Base-by-base conservation (phyloP, 2,888 invertebrate genomes). In the Ischnus inquisitorius region DNA sequence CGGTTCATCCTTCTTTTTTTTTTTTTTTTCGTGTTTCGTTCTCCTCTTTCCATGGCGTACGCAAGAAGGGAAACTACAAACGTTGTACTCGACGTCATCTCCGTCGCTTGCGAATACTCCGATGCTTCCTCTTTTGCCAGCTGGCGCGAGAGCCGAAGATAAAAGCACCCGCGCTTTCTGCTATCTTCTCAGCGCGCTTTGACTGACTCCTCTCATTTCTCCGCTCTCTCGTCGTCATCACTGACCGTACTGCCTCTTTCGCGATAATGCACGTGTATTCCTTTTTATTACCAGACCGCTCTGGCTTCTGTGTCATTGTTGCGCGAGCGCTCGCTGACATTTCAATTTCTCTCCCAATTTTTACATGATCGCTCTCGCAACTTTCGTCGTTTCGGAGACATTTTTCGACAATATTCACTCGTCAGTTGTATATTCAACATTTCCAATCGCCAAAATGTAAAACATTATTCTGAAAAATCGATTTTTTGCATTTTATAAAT, bases 261-360 rank as follows among this genome's bases (percentile, higher is more conserved):
- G 19, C 80, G 76, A 83, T 80, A 84, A 80, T 80, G 83, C 74
- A 78, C 51, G 54, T 67, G 60, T 77, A 77, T 64, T n/a, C n/a
- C 79, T 77, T 68, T 80, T 80, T 84, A 74, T 84, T 80, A 80
- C 72, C 60, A 43, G 41, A 14, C 34, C 65, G 43, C 46, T 16
- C 60, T n/a, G 60, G 43, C 60, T 79, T 25, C 25, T 16, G 22
- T 64, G 5, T 72, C 64, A 69, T 83, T 43, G 28, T 16, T 10
- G n/a, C 22, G 46, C 46, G 67, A 84, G 81, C 65, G 41, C 39
- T 62, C 12, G 39, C 14, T 25, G 8, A 22, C 14, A 22, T 64
- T 41, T 28, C 48, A 67, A 71, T 68, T 71, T 71, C 46, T 46
- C 60, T 48, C 10, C 60, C n/a, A 34, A 14, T 19, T 41, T 71